Percentiles rank a stretch among this genome's conserved stretches.
These are phyloP conservation scores for Rhizomys pruinosus DNA, from an alignment of 2,113 vertebrate species.

Conservation along the genomic window DNA sequence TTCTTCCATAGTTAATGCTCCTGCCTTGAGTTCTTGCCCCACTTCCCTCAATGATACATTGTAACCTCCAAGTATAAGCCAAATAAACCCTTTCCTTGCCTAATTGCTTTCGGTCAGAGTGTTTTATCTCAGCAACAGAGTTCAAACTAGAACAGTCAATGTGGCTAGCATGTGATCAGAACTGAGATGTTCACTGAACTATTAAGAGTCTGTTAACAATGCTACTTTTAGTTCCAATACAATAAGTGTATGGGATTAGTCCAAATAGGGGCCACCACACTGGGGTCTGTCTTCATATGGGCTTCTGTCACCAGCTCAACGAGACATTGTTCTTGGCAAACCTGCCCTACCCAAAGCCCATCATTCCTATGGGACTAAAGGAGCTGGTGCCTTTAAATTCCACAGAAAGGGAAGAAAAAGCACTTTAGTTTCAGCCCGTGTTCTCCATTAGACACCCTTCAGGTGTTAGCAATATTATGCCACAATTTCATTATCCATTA, in stretches of 20 bases:
- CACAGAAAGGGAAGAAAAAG: slow-evolving; percentile 61
- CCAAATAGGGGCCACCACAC: not conserved
- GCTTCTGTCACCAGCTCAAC: not conserved
- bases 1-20: not conserved
- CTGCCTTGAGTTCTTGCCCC: not conserved
- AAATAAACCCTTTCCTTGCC: not conserved
- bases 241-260: not conserved
- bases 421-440: slow-evolving; percentile 71
- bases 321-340: not conserved
- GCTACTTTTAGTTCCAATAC: not conserved
- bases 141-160: not conserved
- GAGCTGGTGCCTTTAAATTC: slow-evolving; percentile 77
- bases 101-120: not conserved
- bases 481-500: slow-evolving; percentile 85
- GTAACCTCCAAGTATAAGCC: not conserved
- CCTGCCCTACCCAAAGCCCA: not conserved
- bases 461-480: slow-evolving; percentile 85
- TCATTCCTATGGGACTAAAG: slow-evolving; percentile 39
- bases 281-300: not conserved
- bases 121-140: not conserved
- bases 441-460: slow-evolving; percentile 87
- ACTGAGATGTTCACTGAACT: not conserved
- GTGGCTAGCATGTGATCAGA: not conserved
- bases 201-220: not conserved
- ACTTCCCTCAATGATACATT: not conserved